Evolutionary conservation across 23 tunicate species (phyloP), one percentile per base, ranked within the genome.

Genomic region (Botrylloides violaceus): DNA sequence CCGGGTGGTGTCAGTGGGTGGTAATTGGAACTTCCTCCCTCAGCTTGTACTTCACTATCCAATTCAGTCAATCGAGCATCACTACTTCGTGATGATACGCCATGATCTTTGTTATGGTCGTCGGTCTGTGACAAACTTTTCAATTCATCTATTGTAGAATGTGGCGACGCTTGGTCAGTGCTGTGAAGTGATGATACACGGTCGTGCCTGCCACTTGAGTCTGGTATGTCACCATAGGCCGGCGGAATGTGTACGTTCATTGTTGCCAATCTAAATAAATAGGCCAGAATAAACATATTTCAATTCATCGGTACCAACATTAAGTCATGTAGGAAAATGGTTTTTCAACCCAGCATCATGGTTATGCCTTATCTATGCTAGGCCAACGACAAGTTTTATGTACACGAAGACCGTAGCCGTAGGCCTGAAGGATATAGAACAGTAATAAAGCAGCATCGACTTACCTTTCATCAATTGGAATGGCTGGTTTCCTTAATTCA

Each of bases 401-500:
- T n/a, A n/a, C n/a, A n/a, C n/a, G n/a, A n/a, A n/a, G n/a, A n/a
- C n/a, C n/a, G n/a, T n/a, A n/a, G n/a, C n/a, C n/a, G n/a, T n/a
- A n/a, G n/a, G n/a, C n/a, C n/a, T n/a, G n/a, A n/a, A n/a, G n/a
- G n/a, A n/a, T n/a, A n/a, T n/a, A n/a, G n/a, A n/a, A n/a, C n/a
- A n/a, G n/a, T n/a, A n/a, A n/a, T n/a, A n/a, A n/a, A n/a, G n/a
- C n/a, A n/a, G n/a, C n/a, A n/a, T n/a, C n/a, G n/a, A 22, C 56
- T n/a, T 38, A 68, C 74, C 58, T 68, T 68, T 68, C 58, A 4
- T 68, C 74, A 23, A 68, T 35, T 68, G 74, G 74, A n/a, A 68
- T 37, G 22, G 56, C 74, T 43, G 74, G 74, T 2, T 34, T 63
- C 29, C 33, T 63, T 34, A 63, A 63, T 7, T 68, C 74, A 4